Base-by-base conservation (phyloP, 1,140 invertebrate genomes). In the Macrocentrus cingulum region DNA sequence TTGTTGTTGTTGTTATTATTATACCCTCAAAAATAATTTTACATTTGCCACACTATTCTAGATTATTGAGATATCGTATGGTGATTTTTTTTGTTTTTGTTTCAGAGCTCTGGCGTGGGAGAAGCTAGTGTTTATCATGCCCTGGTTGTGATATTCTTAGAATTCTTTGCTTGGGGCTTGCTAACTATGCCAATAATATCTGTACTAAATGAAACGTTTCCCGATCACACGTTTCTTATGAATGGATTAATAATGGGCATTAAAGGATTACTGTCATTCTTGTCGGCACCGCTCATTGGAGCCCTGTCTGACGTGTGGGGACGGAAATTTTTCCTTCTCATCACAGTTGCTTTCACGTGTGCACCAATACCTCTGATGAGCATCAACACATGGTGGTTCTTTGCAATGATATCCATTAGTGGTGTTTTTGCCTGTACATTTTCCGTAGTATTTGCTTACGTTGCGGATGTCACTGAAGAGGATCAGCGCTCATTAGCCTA, bases 351-450 rank as follows among this genome's bases (percentile, higher is more conserved):
- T 79, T 99, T 98, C 81, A 99, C 98, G 3, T 99, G 97, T 83
- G 91, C 94, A 60, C 98, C 98, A 34, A 99, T 99, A 74, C 97
- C 97, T 49, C 84, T 99, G 49, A 98, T 99, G 93, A 95, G 92
- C 72, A 91, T 99, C 70, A 98, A 98, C 82, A 95, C 96, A 46
- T 99, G 95, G 94, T 99, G 97, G 97, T 99, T 99, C 80, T 99
- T 99, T 83, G 96, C 96, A 45, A 95, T 99, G 91, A 97, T 99
- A 80, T 97, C 94, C 67, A 95, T 99, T 74, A 97, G 94, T 62
- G 97, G 97, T 56, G 90, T 98, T 59, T 99, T 99, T 81, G 94
- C 97, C 49, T 97, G 99, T 48, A 99, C 97, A 39, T 99, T 99
- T 79, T 95, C 92, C 49, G 96, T 99, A 56, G 95, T 99, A 19